These are phyloP conservation scores for Trichoplusia ni DNA, from an alignment of 1,140 invertebrate genomes.

Conservation along the genomic window DNA sequence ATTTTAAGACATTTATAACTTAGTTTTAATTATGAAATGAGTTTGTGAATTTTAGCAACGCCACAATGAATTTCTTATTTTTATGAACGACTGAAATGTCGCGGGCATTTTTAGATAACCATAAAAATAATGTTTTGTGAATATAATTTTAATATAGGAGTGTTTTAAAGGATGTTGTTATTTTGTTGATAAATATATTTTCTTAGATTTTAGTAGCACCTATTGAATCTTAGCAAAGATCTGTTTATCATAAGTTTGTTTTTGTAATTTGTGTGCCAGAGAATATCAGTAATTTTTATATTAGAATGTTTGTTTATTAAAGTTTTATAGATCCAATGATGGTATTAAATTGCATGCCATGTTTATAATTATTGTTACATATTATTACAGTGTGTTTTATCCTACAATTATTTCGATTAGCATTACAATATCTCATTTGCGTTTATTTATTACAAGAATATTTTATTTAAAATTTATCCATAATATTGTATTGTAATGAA, in stretches of 20 bases:
- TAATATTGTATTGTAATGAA: too few species aligned
- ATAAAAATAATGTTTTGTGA: conserved; percentile 5
- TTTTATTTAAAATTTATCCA: too few species aligned
- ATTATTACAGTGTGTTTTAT: not conserved
- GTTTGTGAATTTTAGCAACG: not conserved
- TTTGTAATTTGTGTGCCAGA: conserved; percentile 43
- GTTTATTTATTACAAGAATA: too few species aligned
- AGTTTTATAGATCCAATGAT: not conserved
- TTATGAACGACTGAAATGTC: conserved; percentile 8
- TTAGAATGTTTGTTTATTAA: conserved; percentile 10
- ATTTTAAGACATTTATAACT: not conserved
- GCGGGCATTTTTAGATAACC: conserved; percentile 12
- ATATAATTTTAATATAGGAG: not conserved
- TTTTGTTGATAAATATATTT: conserved; percentile 35
- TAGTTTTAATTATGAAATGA: not conserved
- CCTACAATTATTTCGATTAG: too few species aligned
- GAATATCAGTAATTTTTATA: conserved; percentile 22
- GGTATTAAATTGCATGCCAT: not conserved
- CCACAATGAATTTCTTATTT: not conserved
- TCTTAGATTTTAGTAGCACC: conserved; percentile 39
- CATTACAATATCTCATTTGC: too few species aligned
- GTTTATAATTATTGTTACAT: too few species aligned
- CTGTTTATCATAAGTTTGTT: conserved; percentile 39
- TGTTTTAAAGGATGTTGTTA: conserved; percentile 17
- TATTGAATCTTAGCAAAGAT: conserved; percentile 48